A percentile compares a stretch with the other conserved stretches of the same genome.
Evolutionary conservation across 2,113 vertebrate species (phyloP).

Genomic region (Felis chaus): DNA sequence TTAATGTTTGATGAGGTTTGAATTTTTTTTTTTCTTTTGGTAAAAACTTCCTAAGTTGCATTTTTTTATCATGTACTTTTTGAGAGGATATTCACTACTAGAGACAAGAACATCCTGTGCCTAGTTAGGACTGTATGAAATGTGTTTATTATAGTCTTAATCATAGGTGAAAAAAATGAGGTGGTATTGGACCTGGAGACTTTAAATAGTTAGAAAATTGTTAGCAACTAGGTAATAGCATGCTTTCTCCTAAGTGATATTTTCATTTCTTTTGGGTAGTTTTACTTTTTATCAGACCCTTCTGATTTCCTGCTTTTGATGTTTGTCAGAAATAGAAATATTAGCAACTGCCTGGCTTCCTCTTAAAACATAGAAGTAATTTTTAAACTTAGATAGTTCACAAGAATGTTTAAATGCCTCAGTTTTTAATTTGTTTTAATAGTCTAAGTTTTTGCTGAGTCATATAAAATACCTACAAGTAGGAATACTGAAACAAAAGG

Average conservation of each 20-base stretch:
- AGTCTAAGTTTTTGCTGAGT: not conserved
- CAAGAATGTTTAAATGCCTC: not conserved
- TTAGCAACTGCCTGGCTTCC: not conserved
- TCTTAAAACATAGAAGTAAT: not conserved
- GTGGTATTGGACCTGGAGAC: not conserved
- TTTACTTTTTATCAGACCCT: constrained; percentile 23
- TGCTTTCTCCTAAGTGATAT: constrained; percentile 23
- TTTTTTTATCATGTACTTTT: not conserved
- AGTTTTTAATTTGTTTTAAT: not conserved
- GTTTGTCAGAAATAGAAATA: constrained; percentile 54
- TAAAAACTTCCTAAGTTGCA: not conserved
- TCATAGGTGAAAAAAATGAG: not conserved
- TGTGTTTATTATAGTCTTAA: not conserved
- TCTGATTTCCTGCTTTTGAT: constrained; percentile 33
- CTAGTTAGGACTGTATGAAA: not conserved
- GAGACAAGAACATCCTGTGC: constrained; percentile 6
- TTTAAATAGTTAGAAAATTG: constrained; percentile 24
- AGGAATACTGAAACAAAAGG: not conserved
- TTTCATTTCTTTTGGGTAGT: constrained; percentile 26
- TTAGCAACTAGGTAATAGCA: not conserved
- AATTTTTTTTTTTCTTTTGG: not conserved
- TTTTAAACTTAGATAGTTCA: not conserved
- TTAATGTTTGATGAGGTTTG: not conserved
- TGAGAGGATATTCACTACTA: not conserved
- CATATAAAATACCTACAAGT: not conserved